Conservation (phyloP, 2,888 invertebrate genomes). For the Athalia rosae region DNA sequence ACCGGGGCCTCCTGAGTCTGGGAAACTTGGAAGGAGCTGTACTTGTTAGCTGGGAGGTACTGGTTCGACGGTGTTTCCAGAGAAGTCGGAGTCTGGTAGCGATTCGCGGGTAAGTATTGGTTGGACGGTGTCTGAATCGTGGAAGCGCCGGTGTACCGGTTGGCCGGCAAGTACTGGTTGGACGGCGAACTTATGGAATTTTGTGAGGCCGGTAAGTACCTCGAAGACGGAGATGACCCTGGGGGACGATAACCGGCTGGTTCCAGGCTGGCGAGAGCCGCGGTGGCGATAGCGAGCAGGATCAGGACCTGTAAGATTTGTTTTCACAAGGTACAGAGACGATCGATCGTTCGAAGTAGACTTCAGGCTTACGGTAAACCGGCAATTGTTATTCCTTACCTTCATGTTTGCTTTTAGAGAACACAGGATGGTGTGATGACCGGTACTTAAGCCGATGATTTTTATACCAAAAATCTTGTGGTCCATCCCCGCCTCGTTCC, state of each 20-base stretch:
- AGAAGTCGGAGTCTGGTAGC: not conserved
- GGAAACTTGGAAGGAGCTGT: constrained; percentile 26
- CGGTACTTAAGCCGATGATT: constrained; percentile 15
- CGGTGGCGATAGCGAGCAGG: constrained; percentile 53
- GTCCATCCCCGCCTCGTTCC: constrained; percentile 27
- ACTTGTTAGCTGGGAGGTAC: constrained; percentile 50
- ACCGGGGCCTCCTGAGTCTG: constrained; percentile 32
- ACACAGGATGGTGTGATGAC: constrained; percentile 55
- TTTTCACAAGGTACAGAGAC: not conserved
- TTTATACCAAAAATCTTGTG: constrained; percentile 44
- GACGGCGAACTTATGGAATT: constrained; percentile 26
- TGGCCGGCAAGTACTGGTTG: constrained; percentile 12
- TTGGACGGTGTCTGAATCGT: not conserved
- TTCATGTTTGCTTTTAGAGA: constrained; percentile 63
- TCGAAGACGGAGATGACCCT: constrained; percentile 53
- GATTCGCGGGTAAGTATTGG: not conserved
- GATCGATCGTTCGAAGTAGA: constrained; percentile 34
- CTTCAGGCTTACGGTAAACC: constrained; percentile 27
- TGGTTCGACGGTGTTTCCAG: constrained; percentile 47
- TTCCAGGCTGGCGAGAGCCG: constrained; percentile 61
- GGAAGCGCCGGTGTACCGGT: constrained; percentile 2
- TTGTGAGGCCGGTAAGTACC: constrained; percentile 47
- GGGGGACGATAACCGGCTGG: constrained; percentile 62
- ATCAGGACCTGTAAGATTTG: constrained; percentile 53
- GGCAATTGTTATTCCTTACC: constrained; percentile 55